Conservation (phyloP, 2,113 vertebrate species). For the Pterocles orientalis region DNA sequence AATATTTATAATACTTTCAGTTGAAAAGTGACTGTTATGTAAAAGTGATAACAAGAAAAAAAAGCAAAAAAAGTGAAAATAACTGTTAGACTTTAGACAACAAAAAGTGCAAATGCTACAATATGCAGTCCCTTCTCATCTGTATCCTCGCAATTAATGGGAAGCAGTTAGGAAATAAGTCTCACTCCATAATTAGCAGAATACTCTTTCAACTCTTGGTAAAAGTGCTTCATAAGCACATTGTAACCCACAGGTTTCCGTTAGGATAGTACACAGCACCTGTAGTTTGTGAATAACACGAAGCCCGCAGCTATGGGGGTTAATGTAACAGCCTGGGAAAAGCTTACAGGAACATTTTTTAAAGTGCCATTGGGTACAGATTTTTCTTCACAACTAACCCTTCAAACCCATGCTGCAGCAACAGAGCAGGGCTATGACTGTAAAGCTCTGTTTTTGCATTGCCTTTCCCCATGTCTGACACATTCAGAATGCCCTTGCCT, state of each 20-base stretch:
- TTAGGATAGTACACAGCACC: constrained; percentile 23
- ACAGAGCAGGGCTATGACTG: neutral
- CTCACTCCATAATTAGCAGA: constrained; percentile 14
- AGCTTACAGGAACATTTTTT: neutral
- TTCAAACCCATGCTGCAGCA: neutral
- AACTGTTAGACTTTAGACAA: constrained; percentile 2
- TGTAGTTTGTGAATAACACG: constrained; percentile 6
- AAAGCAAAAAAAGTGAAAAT: neutral
- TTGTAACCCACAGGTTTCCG: constrained; percentile 2
- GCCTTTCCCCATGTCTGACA: neutral
- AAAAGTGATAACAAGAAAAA: neutral
- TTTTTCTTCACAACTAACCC: neutral
- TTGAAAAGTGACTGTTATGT: neutral
- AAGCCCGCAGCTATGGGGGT: neutral
- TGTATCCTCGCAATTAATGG: constrained; percentile 29
- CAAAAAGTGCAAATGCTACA: neutral
- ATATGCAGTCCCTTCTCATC: neutral
- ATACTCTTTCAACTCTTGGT: neutral
- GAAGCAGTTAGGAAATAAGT: constrained; percentile 17
- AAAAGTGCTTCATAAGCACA: constrained; percentile 51
- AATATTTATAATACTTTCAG: neutral
- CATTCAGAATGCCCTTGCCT: neutral
- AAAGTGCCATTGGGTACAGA: fast-evolving
- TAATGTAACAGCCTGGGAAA: neutral
- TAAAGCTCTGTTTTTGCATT: neutral